Percentiles rank a stretch among this genome's conserved stretches.
Conservation (phyloP, 1,140 invertebrate species). For the Aethina tumida region DNA sequence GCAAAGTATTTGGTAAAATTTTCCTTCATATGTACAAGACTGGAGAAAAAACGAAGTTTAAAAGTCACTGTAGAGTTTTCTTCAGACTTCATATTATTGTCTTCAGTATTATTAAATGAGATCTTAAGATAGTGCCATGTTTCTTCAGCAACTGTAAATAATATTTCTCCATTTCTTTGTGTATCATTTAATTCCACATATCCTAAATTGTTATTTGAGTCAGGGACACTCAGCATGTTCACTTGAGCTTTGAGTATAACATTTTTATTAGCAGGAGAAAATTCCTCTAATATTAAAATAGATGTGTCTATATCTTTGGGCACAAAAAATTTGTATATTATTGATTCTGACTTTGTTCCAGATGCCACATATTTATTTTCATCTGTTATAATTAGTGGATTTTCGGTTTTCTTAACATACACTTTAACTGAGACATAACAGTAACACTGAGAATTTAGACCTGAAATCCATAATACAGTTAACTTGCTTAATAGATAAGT, state of each 20-base stretch:
- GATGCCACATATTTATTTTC: conserved; percentile 10
- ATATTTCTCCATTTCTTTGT: conserved; percentile 26
- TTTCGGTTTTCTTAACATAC: conserved; percentile 16
- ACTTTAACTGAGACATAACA: conserved; percentile 21
- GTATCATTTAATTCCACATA: conserved; percentile 33
- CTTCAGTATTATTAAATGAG: conserved; percentile 18
- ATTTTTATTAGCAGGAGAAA: conserved; percentile 19
- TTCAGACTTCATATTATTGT: conserved; percentile 10
- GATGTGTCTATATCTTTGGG: conserved; percentile 23
- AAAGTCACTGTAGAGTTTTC: conserved; percentile 15
- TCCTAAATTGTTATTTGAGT: conserved; percentile 32
- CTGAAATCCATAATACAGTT: conserved; percentile 18
- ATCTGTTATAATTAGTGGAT: conserved; percentile 13
- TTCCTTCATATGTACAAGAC: not conserved
- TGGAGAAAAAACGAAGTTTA: conserved; percentile 12
- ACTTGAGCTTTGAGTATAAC: conserved; percentile 35
- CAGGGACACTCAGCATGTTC: conserved; percentile 36
- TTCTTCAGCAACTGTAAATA: conserved; percentile 25
- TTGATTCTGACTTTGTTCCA: conserved; percentile 9
- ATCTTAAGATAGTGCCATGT: conserved; percentile 48
- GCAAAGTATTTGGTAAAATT: conserved; percentile 1
- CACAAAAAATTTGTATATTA: conserved; percentile 37
- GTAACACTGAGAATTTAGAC: conserved; percentile 22
- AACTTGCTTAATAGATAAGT: conserved; percentile 1
- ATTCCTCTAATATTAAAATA: conserved; percentile 14